These are phyloP conservation scores for Vicugna pacos DNA, from an alignment of 2,113 vertebrate genomes.

Conservation along the genomic window DNA sequence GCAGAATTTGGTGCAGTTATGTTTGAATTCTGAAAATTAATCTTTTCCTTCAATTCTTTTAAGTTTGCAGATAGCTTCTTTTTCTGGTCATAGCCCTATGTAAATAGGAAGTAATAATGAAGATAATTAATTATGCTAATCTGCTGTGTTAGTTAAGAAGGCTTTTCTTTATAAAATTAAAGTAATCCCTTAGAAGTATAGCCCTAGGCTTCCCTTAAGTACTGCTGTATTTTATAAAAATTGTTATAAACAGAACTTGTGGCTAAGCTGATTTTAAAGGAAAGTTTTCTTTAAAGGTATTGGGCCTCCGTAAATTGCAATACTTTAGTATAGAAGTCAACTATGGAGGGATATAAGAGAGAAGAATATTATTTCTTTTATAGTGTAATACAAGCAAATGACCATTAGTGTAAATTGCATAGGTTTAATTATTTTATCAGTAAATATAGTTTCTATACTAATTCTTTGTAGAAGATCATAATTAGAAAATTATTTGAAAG, in stretches of 20 bases:
- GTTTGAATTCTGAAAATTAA: background rate
- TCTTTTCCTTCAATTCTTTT: background rate
- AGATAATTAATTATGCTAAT: background rate
- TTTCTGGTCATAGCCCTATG: background rate
- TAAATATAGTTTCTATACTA: background rate
- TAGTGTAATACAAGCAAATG: background rate
- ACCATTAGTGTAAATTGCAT: background rate
- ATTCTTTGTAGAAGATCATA: background rate
- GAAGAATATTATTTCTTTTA: background rate
- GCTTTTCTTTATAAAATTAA: slow-evolving; percentile 18
- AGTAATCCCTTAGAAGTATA: background rate
- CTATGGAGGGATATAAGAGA: background rate
- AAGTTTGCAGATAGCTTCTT: background rate
- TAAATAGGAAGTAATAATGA: slow-evolving; percentile 18
- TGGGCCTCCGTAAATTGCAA: background rate
- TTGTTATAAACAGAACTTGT: background rate
- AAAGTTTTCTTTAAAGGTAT: background rate
- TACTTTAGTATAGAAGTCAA: background rate
- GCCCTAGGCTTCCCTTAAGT: background rate
- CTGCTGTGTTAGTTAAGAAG: background rate
- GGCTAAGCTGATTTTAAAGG: background rate
- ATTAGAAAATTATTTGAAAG: background rate
- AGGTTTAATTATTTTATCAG: background rate
- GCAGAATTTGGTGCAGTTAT: background rate
- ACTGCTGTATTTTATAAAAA: background rate